phyloP scores from a whole-genome alignment of 2,113 vertebrate genomes.

The Poeciliopsis prolifica region DNA sequence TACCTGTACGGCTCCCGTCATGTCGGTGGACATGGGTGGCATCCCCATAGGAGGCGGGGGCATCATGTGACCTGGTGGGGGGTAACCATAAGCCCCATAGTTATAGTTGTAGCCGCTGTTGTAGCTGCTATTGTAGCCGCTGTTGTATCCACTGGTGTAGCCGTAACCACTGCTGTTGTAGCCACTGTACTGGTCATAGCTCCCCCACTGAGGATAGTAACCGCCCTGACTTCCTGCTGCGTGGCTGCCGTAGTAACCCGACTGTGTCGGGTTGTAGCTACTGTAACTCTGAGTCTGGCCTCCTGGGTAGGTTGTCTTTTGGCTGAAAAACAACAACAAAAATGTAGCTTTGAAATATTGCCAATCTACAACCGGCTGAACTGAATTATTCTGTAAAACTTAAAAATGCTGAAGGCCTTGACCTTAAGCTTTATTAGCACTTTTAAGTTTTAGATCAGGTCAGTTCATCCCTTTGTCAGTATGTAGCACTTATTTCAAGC shows the following conservation, averaged over 20 bases:
- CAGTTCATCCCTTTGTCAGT: no score
- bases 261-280: conserved; percentile 76
- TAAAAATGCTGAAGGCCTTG: no score
- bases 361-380: neutral
- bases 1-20: conserved; percentile 71
- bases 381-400: neutral
- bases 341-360: neutral
- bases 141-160: conserved; percentile 71
- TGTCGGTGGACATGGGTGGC: conserved; percentile 69
- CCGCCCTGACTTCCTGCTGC: conserved; percentile 42
- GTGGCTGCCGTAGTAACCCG: conserved; percentile 78
- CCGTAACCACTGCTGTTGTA: conserved; percentile 73
- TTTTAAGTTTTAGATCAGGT: no score
- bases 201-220: conserved; percentile 83
- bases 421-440: no score
- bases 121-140: conserved; percentile 71
- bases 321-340: conserved; percentile 54
- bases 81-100: conserved; percentile 78
- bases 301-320: conserved; percentile 83
- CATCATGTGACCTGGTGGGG: conserved; percentile 78
- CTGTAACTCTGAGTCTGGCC: conserved; percentile 79
- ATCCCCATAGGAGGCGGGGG: conserved; percentile 74
- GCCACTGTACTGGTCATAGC: conserved; percentile 80
- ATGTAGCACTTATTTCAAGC: no score
- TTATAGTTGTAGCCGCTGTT: conserved; percentile 78